phyloP scores from a whole-genome alignment of 1,140 invertebrate species.

The Bombus waltoni region DNA sequence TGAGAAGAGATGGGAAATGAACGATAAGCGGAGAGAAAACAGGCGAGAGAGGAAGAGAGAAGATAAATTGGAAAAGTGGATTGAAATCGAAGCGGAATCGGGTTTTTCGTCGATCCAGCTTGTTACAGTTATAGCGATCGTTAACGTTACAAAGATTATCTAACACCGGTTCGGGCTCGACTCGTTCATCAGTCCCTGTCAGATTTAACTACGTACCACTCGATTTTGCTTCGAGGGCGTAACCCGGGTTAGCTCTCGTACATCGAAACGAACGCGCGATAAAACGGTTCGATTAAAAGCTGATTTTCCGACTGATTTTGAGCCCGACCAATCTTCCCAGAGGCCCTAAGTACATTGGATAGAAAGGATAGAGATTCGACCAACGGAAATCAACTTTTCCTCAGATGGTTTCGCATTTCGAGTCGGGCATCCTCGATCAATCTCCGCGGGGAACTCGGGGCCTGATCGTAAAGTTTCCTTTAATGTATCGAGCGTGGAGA shows the following conservation, averaged over 20 bases:
- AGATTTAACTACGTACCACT: conserved; percentile 26
- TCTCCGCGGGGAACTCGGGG: neutral
- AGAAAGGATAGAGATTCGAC: neutral
- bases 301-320: conserved; percentile 57
- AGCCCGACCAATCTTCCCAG: neutral
- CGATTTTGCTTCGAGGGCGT: conserved; percentile 17
- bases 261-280: conserved; percentile 37
- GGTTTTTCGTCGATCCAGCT: conserved; percentile 51
- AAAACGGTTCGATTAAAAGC: conserved; percentile 58
- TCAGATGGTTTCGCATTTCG: neutral
- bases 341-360: neutral
- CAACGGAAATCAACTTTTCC: conserved; percentile 13
- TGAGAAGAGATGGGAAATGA: conserved; percentile 37
- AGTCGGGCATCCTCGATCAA: conserved; percentile 2
- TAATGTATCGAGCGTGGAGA: neutral
- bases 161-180: conserved; percentile 8
- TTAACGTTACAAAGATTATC: conserved; percentile 61
- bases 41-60: neutral
- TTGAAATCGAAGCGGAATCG: conserved; percentile 57
- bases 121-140: conserved; percentile 64
- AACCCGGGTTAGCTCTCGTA: conserved; percentile 10
- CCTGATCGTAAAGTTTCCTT: conserved; percentile 4
- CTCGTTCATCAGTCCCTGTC: conserved; percentile 44
- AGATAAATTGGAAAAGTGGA: conserved; percentile 39
- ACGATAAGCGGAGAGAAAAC: neutral